phyloP scores from a whole-genome alignment of 2,888 invertebrate species.

The Stenodera caucasica region DNA sequence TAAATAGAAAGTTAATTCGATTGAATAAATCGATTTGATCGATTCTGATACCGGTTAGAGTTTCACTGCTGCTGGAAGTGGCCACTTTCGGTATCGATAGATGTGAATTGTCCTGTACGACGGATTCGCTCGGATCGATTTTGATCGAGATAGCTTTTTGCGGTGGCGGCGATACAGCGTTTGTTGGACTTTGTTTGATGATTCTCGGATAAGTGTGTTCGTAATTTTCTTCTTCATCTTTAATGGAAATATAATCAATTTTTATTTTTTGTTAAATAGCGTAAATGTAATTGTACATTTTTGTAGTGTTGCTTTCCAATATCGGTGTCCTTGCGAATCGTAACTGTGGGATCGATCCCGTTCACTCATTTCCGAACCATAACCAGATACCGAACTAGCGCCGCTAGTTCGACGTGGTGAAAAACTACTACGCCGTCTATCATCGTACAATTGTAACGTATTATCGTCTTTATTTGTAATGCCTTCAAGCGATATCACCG shows the following conservation, averaged over 20 bases:
- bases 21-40: not conserved
- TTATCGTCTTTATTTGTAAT: constrained; percentile 50
- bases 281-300: constrained; percentile 57
- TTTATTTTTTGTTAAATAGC: constrained; percentile 16
- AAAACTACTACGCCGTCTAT: constrained; percentile 49
- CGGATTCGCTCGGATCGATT: constrained; percentile 56
- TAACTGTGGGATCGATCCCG: constrained; percentile 65
- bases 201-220: constrained; percentile 50
- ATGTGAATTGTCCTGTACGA: constrained; percentile 61
- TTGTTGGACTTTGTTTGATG: constrained; percentile 45
- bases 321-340: constrained; percentile 58
- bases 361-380: constrained; percentile 76
- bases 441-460: constrained; percentile 51
- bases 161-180: constrained; percentile 36
- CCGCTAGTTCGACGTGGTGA: constrained; percentile 73
- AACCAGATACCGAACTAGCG: constrained; percentile 80
- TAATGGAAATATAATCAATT: constrained; percentile 14
- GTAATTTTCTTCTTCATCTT: constrained; percentile 59
- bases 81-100: constrained; percentile 74
- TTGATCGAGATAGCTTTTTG: constrained; percentile 56
- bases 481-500: constrained; percentile 49
- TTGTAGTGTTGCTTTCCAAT: constrained; percentile 67
- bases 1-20: not conserved
- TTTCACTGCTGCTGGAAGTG: constrained; percentile 76
- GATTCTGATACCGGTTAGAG: constrained; percentile 65